Conservation (phyloP, 1,140 invertebrate genomes). For the Danaus melanippus region DNA sequence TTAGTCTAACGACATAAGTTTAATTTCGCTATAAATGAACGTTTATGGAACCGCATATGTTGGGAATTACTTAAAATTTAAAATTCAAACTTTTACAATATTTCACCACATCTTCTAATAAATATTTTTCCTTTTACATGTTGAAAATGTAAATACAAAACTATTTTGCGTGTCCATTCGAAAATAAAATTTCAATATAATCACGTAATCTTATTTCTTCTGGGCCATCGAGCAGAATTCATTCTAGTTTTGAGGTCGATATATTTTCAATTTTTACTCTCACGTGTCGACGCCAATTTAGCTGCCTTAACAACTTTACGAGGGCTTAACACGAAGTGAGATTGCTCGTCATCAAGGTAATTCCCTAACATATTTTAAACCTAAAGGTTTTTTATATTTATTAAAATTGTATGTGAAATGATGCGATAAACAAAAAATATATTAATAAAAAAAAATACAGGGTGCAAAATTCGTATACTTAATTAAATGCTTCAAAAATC, state of each 20-base stretch:
- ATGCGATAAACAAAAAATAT: slow-evolving; percentile 2
- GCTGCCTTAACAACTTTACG: slow-evolving; percentile 44
- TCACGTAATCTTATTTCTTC: slow-evolving; percentile 37
- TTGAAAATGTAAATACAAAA: too few relatives aligned
- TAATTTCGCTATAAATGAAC: slow-evolving; percentile 9
- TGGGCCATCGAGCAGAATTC: slow-evolving; percentile 45
- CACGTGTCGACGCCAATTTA: slow-evolving; percentile 50
- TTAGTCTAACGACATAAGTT: neutral
- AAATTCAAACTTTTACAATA: too few relatives aligned
- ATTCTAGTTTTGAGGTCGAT: slow-evolving; percentile 50
- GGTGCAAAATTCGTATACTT: too few relatives aligned
- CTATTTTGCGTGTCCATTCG: too few relatives aligned
- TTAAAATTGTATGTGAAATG: neutral
- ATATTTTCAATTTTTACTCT: slow-evolving; percentile 61
- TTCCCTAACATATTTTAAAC: slow-evolving; percentile 11
- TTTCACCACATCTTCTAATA: too few relatives aligned
- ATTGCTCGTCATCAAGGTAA: slow-evolving; percentile 5
- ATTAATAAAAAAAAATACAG: slow-evolving; percentile 1
- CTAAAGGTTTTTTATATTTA: neutral
- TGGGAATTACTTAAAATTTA: too few relatives aligned
- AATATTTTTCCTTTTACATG: too few relatives aligned
- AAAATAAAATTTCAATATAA: too few relatives aligned
- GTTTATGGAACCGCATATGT: neutral
- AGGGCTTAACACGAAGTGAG: slow-evolving; percentile 33
- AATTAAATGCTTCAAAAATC: too few relatives aligned